Base-by-base conservation (phyloP, 2,113 vertebrate species). In the Sminthopsis crassicaudata region DNA sequence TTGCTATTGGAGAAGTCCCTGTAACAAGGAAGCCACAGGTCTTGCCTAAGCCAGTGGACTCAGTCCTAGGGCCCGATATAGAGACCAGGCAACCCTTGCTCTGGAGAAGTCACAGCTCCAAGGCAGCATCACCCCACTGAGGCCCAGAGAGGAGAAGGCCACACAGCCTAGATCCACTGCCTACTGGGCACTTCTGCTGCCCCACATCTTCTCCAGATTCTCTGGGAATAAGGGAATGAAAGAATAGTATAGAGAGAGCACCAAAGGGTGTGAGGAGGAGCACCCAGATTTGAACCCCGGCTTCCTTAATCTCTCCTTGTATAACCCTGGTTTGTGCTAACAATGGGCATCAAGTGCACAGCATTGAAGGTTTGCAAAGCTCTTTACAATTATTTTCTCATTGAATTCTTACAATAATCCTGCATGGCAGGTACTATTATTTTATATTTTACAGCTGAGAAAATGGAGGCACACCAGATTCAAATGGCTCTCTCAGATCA, bases 211-310 rank as follows among this genome's bases (percentile, higher is more conserved):
- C 36, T 84, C 67, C 8, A 19, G n/a, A 84, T 84, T 42, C 67
- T 36, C 14, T 36, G 4, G 42, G 19, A 42, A 76, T 76, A 6
- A 42, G 8, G n/a, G 16, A 67, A 67, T 67, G 16, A 76, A 76
- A 67, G 11, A 67, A 67, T 76, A 36, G 14, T 76, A 3, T n/a
- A 19, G 60, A 19, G 30, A n/a, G 30, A 76, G 14, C 12, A 76
- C 4, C 6, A 42, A 8, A 0, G 0, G n/a, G 2, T 23, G n/a
- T 42, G n/a, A 42, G 67, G n/a, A 6, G 2, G n/a, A 42, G 22
- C 67, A 1, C n/a, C 19, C 42, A 19, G 36, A 22, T 22, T 84
- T 42, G n/a, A 22, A 84, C 16, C 16, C 6, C 23, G n/a, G 36
- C n/a, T 42, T 84, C n/a, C 42, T 8, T 22, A 42, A 84, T 23